phyloP scores from a whole-genome alignment of 2,888 invertebrate species.

The Danaus chrysippus region DNA sequence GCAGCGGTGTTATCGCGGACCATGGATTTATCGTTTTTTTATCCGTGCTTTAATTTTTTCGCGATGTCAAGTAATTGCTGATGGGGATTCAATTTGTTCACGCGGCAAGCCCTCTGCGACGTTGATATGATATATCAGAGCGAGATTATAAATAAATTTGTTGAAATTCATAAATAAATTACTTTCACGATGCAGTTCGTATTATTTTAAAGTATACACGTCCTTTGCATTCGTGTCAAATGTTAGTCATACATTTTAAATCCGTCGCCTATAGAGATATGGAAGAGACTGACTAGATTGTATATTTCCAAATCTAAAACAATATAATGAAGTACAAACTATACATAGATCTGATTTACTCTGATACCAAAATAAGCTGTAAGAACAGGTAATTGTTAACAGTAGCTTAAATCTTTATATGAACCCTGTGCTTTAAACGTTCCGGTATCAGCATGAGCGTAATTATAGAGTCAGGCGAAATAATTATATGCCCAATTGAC shows the following conservation, averaged over 20 bases:
- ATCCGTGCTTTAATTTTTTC: slow-evolving; percentile 67
- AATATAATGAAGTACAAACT: not conserved
- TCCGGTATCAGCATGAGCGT: slow-evolving; percentile 44
- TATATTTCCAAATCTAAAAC: not conserved
- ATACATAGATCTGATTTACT: not conserved
- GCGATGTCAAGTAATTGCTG: slow-evolving; percentile 68
- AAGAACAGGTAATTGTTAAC: slow-evolving; percentile 11
- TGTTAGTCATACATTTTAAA: too few relatives aligned
- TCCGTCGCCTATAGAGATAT: too few relatives aligned
- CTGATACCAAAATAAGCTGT: not conserved
- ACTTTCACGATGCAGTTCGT: not conserved
- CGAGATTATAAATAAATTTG: slow-evolving; percentile 29
- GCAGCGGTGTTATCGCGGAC: slow-evolving; percentile 53
- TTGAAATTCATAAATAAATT: not conserved
- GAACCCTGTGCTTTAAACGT: slow-evolving; percentile 19
- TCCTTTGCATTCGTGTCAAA: not conserved
- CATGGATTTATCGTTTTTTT: slow-evolving; percentile 51
- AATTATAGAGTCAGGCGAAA: slow-evolving; percentile 57
- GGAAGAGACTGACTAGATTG: too few relatives aligned
- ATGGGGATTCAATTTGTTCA: slow-evolving; percentile 55
- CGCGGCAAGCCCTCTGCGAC: slow-evolving; percentile 61
- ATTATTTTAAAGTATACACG: not conserved
- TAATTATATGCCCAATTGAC: slow-evolving; percentile 67
- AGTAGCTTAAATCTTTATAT: slow-evolving; percentile 18
- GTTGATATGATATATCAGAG: slow-evolving; percentile 55